Evolutionary conservation across 2,113 vertebrate genomes (phyloP).

Genomic region (Oriolus oriolus): DNA sequence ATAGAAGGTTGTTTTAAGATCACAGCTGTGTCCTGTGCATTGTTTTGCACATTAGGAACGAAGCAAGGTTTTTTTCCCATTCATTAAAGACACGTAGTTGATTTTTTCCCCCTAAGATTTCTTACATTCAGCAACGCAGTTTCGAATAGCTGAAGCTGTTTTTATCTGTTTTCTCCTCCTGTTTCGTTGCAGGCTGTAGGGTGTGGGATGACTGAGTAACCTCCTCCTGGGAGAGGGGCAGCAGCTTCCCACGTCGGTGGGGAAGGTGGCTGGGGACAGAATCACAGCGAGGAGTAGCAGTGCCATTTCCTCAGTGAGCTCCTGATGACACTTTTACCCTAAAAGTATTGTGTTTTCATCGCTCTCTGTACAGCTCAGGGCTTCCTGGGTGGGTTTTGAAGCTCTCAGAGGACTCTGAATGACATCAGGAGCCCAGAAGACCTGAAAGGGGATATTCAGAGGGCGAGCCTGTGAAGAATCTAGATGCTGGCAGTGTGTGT

Average conservation of each 20-base stretch:
- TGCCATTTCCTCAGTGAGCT: neutral
- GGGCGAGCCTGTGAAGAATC: neutral
- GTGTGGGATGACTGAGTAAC: neutral
- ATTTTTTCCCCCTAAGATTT: neutral
- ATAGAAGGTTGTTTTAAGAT: neutral
- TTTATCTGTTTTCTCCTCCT: neutral
- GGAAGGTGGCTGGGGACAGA: neutral
- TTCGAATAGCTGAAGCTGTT: neutral
- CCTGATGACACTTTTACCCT: neutral
- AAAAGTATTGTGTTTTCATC: neutral
- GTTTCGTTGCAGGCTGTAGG: neutral
- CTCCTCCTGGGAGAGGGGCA: neutral
- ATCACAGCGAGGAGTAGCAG: neutral
- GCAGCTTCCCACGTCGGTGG: fast-evolving
- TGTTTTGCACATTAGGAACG: neutral
- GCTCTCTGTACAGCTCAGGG: neutral
- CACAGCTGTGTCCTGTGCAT: neutral
- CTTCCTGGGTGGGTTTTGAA: neutral
- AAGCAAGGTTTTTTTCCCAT: neutral
- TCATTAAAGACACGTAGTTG: fast-evolving
- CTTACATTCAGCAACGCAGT: neutral
- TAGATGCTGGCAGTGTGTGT: neutral
- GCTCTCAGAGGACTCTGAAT: neutral
- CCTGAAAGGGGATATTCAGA: neutral
- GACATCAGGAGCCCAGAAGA: neutral